These are phyloP conservation scores for Amphilophus citrinellus DNA, from an alignment of 2,113 vertebrate species.

Conservation along the genomic window DNA sequence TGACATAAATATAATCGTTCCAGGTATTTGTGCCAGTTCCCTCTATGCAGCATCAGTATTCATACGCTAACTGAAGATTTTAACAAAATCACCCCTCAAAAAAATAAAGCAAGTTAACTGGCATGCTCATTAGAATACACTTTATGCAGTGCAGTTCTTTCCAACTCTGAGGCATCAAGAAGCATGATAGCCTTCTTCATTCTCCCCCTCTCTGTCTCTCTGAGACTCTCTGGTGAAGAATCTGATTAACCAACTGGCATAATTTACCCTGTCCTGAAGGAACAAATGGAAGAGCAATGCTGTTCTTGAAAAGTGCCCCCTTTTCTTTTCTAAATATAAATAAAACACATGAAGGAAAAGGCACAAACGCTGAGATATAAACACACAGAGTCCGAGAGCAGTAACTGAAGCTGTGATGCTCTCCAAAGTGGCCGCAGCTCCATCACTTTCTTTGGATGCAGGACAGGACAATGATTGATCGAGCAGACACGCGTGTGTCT, in stretches of 20 bases:
- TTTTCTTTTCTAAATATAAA: constrained; percentile 30
- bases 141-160: background rate
- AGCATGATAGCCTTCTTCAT: constrained; percentile 8
- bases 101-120: constrained; percentile 35
- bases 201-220: background rate
- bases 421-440: constrained; percentile 27
- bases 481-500: background rate
- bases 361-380: background rate
- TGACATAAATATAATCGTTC: background rate
- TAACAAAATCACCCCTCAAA: background rate
- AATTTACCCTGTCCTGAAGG: constrained; percentile 52
- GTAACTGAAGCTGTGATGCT: constrained; percentile 31
- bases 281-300: constrained; percentile 36
- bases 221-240: constrained; percentile 54
- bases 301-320: constrained; percentile 41
- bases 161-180: constrained; percentile 16
- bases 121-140: constrained; percentile 39
- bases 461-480: constrained; percentile 29
- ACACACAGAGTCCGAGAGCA: background rate
- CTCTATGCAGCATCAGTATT: background rate
- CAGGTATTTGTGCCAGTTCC: background rate
- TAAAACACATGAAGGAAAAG: background rate
- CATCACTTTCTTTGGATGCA: background rate
- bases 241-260: constrained; percentile 68
- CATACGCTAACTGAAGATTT: background rate